These are phyloP conservation scores for Nomada ferruginata DNA, from an alignment of 2,888 invertebrate genomes.

Conservation along the genomic window DNA sequence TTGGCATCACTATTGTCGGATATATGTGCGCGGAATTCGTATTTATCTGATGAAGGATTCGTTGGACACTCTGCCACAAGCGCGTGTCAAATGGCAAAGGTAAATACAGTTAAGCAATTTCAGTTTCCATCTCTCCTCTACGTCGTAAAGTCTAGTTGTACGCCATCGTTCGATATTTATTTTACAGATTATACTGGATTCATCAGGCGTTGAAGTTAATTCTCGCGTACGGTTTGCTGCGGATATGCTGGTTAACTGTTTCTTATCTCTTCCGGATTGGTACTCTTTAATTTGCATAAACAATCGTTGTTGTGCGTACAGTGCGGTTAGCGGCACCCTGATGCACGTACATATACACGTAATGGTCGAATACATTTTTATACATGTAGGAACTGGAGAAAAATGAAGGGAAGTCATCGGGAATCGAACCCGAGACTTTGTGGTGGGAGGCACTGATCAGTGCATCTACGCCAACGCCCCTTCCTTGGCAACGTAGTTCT, in stretches of 20 bases:
- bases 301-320: neutral
- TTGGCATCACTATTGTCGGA: constrained; percentile 90
- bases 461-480: too few relatives aligned
- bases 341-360: neutral
- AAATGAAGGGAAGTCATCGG: too few relatives aligned
- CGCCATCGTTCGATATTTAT: constrained; percentile 9
- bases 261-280: constrained; percentile 53
- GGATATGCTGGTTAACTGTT: constrained; percentile 76
- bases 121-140: neutral
- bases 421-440: too few relatives aligned
- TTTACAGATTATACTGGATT: constrained; percentile 82
- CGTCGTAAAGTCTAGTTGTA: too few relatives aligned
- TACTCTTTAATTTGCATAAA: constrained; percentile 11
- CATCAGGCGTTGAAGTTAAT: constrained; percentile 80
- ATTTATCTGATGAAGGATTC: constrained; percentile 93
- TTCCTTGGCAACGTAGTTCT: too few relatives aligned
- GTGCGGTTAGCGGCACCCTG: neutral
- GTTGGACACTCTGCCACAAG: constrained; percentile 89
- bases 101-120: constrained; percentile 74
- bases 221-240: constrained; percentile 74
- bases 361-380: neutral
- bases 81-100: constrained; percentile 85
- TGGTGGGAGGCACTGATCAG: too few relatives aligned
- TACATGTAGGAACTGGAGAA: too few relatives aligned
- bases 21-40: constrained; percentile 90